A percentile compares a stretch with the other conserved stretches of the same genome.
phyloP scores from a whole-genome alignment of 2,888 invertebrate species.

The Aphrophora alni region DNA sequence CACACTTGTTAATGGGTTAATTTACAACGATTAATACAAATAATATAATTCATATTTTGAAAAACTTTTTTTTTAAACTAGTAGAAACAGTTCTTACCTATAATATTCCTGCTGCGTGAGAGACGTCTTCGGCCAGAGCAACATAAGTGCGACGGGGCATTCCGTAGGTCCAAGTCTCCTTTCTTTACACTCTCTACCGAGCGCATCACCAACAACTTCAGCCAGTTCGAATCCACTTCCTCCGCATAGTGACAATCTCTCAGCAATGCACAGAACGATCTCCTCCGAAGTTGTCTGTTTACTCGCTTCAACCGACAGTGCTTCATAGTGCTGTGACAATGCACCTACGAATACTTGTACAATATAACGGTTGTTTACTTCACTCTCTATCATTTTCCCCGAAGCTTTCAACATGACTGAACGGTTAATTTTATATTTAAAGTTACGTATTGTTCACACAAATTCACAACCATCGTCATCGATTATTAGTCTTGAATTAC shows the following conservation, averaged over 20 bases:
- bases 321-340: slow-evolving; percentile 86
- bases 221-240: slow-evolving; percentile 79
- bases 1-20: too few relatives aligned
- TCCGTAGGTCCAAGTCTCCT: slow-evolving; percentile 81
- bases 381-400: slow-evolving; percentile 28
- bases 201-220: slow-evolving; percentile 85
- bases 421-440: background rate
- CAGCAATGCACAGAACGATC: slow-evolving; percentile 87
- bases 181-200: slow-evolving; percentile 92
- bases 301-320: slow-evolving; percentile 87
- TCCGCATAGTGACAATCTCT: slow-evolving; percentile 66
- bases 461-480: background rate
- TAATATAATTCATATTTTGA: too few relatives aligned
- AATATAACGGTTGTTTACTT: slow-evolving; percentile 48
- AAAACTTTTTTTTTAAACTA: too few relatives aligned
- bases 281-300: slow-evolving; percentile 92
- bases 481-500: background rate
- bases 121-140: slow-evolving; percentile 77
- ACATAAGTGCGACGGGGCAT: slow-evolving; percentile 82
- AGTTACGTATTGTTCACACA: background rate
- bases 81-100: slow-evolving; percentile 58
- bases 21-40: too few relatives aligned
- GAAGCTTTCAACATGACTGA: background rate
- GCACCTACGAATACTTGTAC: slow-evolving; percentile 90
- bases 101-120: slow-evolving; percentile 59